Evolutionary conservation across 2,113 vertebrate species (phyloP).

Genomic region (Boulengeromyrus knoepffleri): DNA sequence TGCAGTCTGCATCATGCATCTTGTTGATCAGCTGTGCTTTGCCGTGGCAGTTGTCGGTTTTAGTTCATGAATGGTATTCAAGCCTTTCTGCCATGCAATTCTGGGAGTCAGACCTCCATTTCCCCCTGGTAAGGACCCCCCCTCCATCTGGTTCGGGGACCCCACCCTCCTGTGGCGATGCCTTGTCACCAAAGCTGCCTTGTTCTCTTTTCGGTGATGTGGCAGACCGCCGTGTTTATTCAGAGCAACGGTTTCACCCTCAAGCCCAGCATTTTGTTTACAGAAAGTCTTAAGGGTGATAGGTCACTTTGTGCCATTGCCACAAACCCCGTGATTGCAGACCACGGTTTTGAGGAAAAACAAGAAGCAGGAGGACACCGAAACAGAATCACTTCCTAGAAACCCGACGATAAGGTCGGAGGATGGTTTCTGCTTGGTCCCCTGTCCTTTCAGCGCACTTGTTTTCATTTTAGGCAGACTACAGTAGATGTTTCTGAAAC

Average conservation of each 20-base stretch:
- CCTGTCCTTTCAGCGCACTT: background rate
- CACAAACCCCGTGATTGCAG: background rate
- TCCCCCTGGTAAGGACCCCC: background rate
- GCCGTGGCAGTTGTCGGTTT: background rate
- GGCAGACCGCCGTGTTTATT: background rate
- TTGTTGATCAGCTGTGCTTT: background rate
- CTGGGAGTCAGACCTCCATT: background rate
- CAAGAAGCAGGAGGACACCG: background rate
- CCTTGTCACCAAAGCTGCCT: background rate
- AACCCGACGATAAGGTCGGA: background rate
- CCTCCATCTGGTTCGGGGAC: background rate
- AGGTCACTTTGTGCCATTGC: background rate
- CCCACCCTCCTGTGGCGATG: background rate
- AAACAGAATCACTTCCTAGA: background rate
- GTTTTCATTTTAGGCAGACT: background rate
- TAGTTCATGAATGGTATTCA: background rate
- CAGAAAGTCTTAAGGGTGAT: background rate
- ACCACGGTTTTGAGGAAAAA: background rate
- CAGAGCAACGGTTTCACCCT: background rate
- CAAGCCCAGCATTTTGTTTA: conserved; percentile 13
- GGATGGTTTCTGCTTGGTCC: background rate
- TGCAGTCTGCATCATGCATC: background rate
- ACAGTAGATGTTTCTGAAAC: background rate
- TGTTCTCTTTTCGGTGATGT: background rate
- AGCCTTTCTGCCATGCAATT: background rate